Conservation (phyloP, 2,797 vertebrate species). For the Moxostoma hubbsi region DNA sequence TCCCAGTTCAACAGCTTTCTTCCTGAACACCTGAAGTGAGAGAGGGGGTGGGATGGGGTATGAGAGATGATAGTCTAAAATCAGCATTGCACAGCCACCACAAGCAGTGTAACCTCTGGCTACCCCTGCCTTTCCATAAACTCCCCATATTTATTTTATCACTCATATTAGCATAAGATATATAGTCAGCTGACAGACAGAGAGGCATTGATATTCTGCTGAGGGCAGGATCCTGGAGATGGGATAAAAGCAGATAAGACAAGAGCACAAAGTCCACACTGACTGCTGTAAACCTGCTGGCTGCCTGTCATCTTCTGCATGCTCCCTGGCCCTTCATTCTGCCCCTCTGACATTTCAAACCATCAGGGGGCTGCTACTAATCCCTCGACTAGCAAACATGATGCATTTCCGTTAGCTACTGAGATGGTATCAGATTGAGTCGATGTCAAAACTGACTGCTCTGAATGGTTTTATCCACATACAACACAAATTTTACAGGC, state of each 20-base stretch:
- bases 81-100: not conserved
- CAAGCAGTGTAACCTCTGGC: constrained; percentile 17
- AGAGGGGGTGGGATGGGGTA: constrained; percentile 14
- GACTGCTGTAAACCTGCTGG: constrained; percentile 40
- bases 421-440: constrained; percentile 59
- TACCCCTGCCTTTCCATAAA: constrained; percentile 22
- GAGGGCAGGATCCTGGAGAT: constrained; percentile 43
- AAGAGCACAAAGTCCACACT: constrained; percentile 5
- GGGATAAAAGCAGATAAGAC: constrained; percentile 61
- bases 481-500: not conserved
- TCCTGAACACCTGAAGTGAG: constrained; percentile 87
- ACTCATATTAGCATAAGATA: constrained; percentile 37
- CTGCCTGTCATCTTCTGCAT: constrained; percentile 44
- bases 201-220: constrained; percentile 35
- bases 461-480: not conserved
- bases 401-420: constrained; percentile 20
- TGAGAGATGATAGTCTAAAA: constrained; percentile 24
- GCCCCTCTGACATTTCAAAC: constrained; percentile 28
- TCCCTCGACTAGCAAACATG: constrained; percentile 12
- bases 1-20: constrained; percentile 94
- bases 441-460: not conserved
- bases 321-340: constrained; percentile 18
- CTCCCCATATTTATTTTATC: constrained; percentile 43
- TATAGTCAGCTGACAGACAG: constrained; percentile 31
- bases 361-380: not conserved